Conservation (phyloP, 1,140 invertebrate species). For the Anastrepha obliqua region DNA sequence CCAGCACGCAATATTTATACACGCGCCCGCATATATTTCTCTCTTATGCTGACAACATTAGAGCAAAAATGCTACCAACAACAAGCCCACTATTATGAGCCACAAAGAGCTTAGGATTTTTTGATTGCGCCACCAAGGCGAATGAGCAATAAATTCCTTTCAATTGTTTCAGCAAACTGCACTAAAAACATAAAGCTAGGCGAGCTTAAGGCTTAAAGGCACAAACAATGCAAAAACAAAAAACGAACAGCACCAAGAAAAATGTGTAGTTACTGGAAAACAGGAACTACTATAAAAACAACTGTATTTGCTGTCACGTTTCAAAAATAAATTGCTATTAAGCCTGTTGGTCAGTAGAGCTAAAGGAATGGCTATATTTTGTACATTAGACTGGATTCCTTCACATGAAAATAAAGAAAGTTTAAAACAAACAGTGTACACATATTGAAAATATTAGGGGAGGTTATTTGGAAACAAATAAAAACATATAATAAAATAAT, state of each 20-base stretch:
- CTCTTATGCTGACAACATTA: not conserved
- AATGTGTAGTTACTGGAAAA: not conserved
- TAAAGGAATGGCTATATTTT: no score
- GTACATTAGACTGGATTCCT: no score
- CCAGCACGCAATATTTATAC: not conserved
- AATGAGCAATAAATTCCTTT: conserved; percentile 43
- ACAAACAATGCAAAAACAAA: not conserved
- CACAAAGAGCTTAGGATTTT: conserved; percentile 16
- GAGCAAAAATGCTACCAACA: not conserved
- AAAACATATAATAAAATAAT: no score
- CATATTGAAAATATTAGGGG: not conserved
- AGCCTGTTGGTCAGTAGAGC: conserved; percentile 17
- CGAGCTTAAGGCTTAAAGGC: not conserved
- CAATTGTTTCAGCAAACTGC: conserved; percentile 45
- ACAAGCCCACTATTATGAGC: not conserved
- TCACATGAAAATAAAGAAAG: not conserved
- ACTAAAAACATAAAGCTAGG: not conserved
- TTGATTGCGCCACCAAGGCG: conserved; percentile 30
- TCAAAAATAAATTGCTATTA: conserved; percentile 50
- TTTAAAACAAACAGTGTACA: not conserved
- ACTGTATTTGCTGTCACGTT: conserved; percentile 6
- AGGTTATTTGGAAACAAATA: no score
- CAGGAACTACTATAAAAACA: not conserved
- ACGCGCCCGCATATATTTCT: not conserved
- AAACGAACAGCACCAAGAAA: not conserved